Conservation (phyloP, 2,888 invertebrate species). For the Dilophus febrilis region DNA sequence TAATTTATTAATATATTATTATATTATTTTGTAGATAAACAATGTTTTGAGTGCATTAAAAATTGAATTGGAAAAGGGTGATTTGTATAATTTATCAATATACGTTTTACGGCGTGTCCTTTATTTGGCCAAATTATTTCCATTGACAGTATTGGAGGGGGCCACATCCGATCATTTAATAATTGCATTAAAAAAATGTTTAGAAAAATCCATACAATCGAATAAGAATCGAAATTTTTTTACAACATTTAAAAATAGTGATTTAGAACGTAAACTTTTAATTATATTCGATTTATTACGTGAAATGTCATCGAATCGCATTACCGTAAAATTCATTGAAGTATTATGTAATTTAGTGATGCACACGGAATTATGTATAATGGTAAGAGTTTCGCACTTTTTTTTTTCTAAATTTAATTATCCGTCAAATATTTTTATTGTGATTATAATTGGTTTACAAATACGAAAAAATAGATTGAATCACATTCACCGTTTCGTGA, state of each 20-base stretch:
- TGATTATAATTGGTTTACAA: not conserved
- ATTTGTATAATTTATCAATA: constrained; percentile 69
- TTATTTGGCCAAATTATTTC: constrained; percentile 85
- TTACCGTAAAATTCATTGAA: constrained; percentile 74
- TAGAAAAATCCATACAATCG: constrained; percentile 62
- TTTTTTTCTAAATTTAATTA: no score
- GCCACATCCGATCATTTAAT: constrained; percentile 84
- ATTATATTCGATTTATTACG: constrained; percentile 82
- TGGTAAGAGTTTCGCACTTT: constrained; percentile 19
- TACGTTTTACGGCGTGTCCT: constrained; percentile 81
- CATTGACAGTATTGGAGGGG: constrained; percentile 86
- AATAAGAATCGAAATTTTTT: constrained; percentile 47
- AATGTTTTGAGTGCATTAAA: constrained; percentile 77
- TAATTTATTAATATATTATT: no score
- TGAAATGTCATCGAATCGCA: constrained; percentile 84
- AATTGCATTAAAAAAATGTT: constrained; percentile 67
- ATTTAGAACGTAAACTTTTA: constrained; percentile 78
- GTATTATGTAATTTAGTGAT: constrained; percentile 67
- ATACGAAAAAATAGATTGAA: constrained; percentile 39
- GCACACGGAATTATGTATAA: constrained; percentile 72
- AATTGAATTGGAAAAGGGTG: constrained; percentile 32
- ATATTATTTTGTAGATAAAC: constrained; percentile 30
- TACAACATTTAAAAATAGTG: constrained; percentile 57
- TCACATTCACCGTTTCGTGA: constrained; percentile 81
- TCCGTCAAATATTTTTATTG: not conserved